These are phyloP conservation scores for Haliaeetus leucogaster DNA, from an alignment of 2,113 vertebrate species.

Conservation along the genomic window DNA sequence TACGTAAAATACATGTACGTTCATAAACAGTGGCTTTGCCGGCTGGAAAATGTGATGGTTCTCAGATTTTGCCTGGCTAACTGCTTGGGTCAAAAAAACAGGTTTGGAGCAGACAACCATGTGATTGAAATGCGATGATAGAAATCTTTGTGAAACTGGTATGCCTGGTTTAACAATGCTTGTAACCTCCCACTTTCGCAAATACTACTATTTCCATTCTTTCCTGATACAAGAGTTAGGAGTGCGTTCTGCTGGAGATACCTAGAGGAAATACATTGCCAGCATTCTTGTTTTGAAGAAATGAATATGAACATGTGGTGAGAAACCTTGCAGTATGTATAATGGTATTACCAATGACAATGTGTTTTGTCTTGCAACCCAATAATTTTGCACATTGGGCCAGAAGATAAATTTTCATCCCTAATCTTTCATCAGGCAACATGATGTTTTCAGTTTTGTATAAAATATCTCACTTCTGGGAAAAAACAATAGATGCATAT, in stretches of 20 bases:
- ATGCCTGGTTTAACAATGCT: background rate
- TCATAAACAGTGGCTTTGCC: background rate
- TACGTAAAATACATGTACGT: background rate
- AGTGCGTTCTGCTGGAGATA: background rate
- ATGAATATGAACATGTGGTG: background rate
- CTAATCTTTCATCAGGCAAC: background rate
- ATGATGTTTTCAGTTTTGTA: background rate
- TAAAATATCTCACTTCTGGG: background rate
- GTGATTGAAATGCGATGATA: background rate
- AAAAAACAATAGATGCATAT: conserved; percentile 7
- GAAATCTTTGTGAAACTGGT: background rate
- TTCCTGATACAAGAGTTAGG: background rate
- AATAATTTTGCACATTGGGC: background rate
- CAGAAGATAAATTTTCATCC: background rate
- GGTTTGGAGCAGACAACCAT: background rate
- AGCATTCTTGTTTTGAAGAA: background rate
- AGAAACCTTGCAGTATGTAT: background rate
- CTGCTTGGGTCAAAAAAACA: background rate
- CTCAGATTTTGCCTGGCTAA: background rate
- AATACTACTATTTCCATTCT: background rate
- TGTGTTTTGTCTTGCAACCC: background rate
- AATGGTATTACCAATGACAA: background rate
- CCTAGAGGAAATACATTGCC: background rate
- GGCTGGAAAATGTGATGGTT: background rate
- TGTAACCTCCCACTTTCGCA: background rate